These are phyloP conservation scores for Limnephilus auricula DNA, from an alignment of 2,888 invertebrate genomes.

Conservation along the genomic window DNA sequence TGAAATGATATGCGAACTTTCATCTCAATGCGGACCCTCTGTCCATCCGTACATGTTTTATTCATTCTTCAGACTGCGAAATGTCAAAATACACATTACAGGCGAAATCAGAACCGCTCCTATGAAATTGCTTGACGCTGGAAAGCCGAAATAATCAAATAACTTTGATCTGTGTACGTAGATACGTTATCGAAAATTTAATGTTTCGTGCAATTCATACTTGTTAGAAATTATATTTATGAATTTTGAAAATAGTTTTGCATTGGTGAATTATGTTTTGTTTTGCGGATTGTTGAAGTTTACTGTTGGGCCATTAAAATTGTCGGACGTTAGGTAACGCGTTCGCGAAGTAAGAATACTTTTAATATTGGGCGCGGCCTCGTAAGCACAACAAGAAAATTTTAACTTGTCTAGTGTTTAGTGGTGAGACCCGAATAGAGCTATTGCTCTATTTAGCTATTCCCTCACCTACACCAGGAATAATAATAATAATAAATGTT, in stretches of 20 bases:
- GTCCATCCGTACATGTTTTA: conserved; percentile 8
- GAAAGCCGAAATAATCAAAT: not conserved
- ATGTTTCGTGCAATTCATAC: not conserved
- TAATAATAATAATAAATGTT: no score
- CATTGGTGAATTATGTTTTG: not conserved
- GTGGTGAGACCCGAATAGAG: not conserved
- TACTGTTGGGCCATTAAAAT: not conserved
- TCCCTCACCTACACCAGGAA: no score
- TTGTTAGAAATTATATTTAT: not conserved
- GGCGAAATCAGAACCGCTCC: not conserved
- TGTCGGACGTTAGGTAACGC: not conserved
- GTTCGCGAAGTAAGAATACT: no score
- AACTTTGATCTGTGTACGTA: not conserved
- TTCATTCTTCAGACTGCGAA: not conserved
- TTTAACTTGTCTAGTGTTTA: not conserved
- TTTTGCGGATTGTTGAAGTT: not conserved
- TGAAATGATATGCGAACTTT: conserved; percentile 8
- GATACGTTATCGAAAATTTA: not conserved
- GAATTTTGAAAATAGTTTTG: not conserved
- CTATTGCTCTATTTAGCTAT: not conserved
- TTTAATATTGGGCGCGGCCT: no score
- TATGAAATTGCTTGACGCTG: not conserved
- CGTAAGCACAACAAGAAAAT: no score
- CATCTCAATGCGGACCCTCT: not conserved
- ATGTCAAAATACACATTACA: conserved; percentile 2